A percentile compares a stretch with the other conserved stretches of the same genome.
Conservation (phyloP, 2,113 vertebrate genomes). For the Caranx melampygus region DNA sequence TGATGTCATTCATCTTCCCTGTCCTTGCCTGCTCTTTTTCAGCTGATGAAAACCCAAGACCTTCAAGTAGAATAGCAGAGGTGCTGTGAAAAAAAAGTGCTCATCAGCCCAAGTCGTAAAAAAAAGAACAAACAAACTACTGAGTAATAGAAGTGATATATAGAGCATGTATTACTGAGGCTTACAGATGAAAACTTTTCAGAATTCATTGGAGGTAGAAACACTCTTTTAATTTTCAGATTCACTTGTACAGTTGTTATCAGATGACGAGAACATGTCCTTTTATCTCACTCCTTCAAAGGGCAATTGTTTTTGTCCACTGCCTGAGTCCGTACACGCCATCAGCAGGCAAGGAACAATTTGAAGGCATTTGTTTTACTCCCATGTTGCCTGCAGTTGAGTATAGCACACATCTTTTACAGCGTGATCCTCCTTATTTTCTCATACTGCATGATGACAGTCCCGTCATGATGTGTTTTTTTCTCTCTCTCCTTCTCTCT, state of each 20-base stretch:
- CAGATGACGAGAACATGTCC: conserved; percentile 7
- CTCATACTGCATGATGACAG: conserved; percentile 3
- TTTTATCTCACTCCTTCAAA: conserved; percentile 35
- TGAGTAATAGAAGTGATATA: conserved; percentile 31
- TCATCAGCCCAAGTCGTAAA: conserved; percentile 45
- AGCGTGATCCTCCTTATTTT: neutral
- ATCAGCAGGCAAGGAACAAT: neutral
- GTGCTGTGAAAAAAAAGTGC: conserved; percentile 36
- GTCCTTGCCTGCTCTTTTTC: conserved; percentile 81
- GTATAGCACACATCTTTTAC: neutral
- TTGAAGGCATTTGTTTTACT: neutral
- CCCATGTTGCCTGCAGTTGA: neutral
- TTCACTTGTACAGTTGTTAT: conserved; percentile 39
- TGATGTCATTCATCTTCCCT: conserved; percentile 84
- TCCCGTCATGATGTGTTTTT: neutral
- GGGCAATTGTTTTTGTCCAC: conserved; percentile 25
- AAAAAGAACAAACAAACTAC: conserved; percentile 37
- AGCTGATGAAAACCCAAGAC: conserved; percentile 77
- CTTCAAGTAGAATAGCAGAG: conserved; percentile 70
- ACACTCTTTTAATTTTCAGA: conserved; percentile 26
- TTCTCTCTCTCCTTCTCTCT: neutral
- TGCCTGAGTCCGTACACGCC: conserved; percentile 1
- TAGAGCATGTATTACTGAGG: conserved; percentile 23
- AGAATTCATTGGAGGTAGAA: conserved; percentile 22
- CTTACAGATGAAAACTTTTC: conserved; percentile 24